Base-by-base conservation (phyloP, 2,888 invertebrate species). In the Cryptus viduatorius region DNA sequence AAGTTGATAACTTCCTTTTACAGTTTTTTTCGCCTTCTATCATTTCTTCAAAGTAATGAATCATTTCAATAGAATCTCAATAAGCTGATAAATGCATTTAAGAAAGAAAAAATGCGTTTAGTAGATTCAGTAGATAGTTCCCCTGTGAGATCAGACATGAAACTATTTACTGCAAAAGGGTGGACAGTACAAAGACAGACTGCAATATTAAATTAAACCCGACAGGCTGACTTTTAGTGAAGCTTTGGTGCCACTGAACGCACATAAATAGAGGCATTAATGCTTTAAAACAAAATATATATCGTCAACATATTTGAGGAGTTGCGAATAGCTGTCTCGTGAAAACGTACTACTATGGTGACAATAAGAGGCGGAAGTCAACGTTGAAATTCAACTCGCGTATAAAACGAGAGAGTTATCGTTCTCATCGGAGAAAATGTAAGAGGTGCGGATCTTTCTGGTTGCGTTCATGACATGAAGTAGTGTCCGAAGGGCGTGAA, bases 371-470 rank as follows among this genome's bases (percentile, higher is more conserved):
- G 29, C 31, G 44, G 19, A 77, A 68, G 78, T 69, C 78, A 31
- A 50, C 19, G 68, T 69, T 59, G 12, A 24, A 46, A 78, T 59
- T 78, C 61, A 68, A 16, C 14, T 78, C 46, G 31, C 59, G 59
- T 48, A 68, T 53, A 50, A 19, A 16, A 1, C 19, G 67, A 50
- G 12, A 29, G 29, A 65, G 16, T 67, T 67, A 67, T 76, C 3
- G 44, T 56, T 56, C n/a, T 8, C 19, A 5, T 69, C 46, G 59
- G 12, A 16, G 12, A 37, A 37, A 65, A 65, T n/a, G 48, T 2
- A 48, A 64, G 79, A 56, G 72, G 24, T 19, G n/a, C 56, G 42
- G 29, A 80, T 80, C 73, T 59, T 67, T 73, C n/a, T 44, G n/a
- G 10, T 10, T 72, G 10, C 24, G 48, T 53, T 46, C 10, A 42